A percentile compares a stretch with the other conserved stretches of the same genome.
These are phyloP conservation scores for Kryphioiulus occultus DNA, from an alignment of 2,888 invertebrate genomes.

Conservation along the genomic window DNA sequence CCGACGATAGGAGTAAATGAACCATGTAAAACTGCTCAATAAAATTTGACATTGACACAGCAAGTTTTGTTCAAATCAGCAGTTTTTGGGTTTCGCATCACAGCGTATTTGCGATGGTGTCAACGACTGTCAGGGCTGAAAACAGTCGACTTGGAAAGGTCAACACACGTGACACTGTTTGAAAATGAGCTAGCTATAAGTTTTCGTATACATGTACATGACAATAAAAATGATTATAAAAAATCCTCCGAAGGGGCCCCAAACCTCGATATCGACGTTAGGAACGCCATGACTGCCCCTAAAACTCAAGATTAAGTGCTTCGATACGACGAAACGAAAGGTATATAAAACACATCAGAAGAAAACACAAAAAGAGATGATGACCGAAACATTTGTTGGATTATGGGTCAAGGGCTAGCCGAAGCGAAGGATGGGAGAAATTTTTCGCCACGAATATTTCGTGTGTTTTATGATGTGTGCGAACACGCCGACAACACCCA, in stretches of 20 bases:
- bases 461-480: constrained; percentile 20
- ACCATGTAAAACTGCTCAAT: too few relatives aligned
- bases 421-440: background rate
- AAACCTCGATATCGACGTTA: background rate
- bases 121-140: too few relatives aligned
- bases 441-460: background rate
- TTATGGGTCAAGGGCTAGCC: background rate
- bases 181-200: too few relatives aligned
- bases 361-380: background rate
- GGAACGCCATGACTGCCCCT: background rate
- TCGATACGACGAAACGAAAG: background rate
- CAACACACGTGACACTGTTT: too few relatives aligned
- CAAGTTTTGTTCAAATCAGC: too few relatives aligned
- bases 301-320: background rate
- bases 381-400: background rate
- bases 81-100: too few relatives aligned
- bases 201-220: too few relatives aligned
- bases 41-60: too few relatives aligned
- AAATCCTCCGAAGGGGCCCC: background rate
- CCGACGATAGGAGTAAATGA: too few relatives aligned
- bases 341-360: background rate
- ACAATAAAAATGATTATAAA: background rate
- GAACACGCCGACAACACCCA: background rate
- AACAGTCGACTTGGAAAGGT: too few relatives aligned
- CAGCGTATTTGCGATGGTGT: too few relatives aligned